A percentile compares a stretch with the other conserved stretches of the same genome.
These are phyloP conservation scores for Drosophila takahashii DNA, from an alignment of 1,140 invertebrate genomes.

Conservation along the genomic window DNA sequence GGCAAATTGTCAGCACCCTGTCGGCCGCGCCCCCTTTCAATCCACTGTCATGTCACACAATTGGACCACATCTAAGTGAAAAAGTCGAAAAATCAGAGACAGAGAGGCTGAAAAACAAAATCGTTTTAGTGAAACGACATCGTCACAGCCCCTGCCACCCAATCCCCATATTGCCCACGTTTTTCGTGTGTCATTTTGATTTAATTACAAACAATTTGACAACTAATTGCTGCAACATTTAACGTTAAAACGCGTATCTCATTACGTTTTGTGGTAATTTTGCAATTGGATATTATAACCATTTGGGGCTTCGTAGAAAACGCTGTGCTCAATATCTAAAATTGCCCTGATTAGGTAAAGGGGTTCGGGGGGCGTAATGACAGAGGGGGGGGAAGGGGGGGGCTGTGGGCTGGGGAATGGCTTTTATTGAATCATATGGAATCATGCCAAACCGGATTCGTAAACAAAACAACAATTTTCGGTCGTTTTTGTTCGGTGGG, in stretches of 20 bases:
- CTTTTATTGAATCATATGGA: conserved; percentile 66
- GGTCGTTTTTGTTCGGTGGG: conserved; percentile 15
- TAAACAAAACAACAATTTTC: conserved; percentile 51
- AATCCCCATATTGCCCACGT: not conserved
- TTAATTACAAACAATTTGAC: conserved; percentile 84
- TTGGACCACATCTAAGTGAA: conserved; percentile 72
- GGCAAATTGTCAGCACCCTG: conserved; percentile 79
- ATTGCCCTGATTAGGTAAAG: conserved; percentile 20
- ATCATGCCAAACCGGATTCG: conserved; percentile 81
- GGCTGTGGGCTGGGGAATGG: conserved; percentile 16
- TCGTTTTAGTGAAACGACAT: conserved; percentile 75
- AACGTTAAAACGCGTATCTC: conserved; percentile 73
- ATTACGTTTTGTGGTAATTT: conserved; percentile 79
- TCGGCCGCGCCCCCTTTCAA: conserved; percentile 16
- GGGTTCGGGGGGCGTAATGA: conserved; percentile 1
- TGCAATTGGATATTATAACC: conserved; percentile 72
- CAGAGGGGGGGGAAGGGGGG: not conserved
- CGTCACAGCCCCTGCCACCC: conserved; percentile 38
- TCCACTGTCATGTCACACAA: conserved; percentile 64
- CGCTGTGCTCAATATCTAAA: conserved; percentile 57
- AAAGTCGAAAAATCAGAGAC: conserved; percentile 30
- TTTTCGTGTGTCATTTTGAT: conserved; percentile 80
- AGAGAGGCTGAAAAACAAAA: conserved; percentile 49
- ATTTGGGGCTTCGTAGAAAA: conserved; percentile 51
- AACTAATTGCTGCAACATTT: conserved; percentile 81